These are phyloP conservation scores for Dysdera silvatica DNA, from an alignment of 1,140 invertebrate genomes.

Conservation along the genomic window DNA sequence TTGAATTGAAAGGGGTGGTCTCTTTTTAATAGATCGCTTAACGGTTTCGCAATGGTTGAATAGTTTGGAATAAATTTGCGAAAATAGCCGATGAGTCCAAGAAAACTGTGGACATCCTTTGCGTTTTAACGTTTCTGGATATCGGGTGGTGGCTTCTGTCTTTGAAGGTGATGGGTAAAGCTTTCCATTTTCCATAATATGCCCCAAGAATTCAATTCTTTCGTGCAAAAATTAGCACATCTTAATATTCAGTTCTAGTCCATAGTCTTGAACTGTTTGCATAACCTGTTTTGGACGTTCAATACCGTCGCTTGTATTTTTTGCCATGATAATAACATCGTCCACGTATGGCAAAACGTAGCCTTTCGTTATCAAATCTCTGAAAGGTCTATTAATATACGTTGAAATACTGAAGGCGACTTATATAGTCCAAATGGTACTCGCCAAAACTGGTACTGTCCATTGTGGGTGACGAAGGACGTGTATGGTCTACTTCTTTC, in stretches of 20 bases:
- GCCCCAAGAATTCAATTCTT: constrained; percentile 21
- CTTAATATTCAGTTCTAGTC: constrained; percentile 8
- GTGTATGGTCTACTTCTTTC: constrained; percentile 11
- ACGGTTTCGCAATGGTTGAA: too few species aligned
- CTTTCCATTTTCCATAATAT: constrained; percentile 4
- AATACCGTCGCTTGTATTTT: background rate
- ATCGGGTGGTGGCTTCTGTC: background rate
- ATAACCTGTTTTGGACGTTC: background rate
- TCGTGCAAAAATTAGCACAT: constrained; percentile 18
- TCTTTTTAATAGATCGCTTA: too few species aligned
- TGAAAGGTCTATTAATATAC: constrained; percentile 17
- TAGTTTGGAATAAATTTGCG: too few species aligned
- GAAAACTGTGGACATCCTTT: background rate
- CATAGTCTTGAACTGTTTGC: background rate
- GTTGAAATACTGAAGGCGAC: constrained; percentile 20
- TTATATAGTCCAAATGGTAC: constrained; percentile 22
- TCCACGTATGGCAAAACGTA: constrained; percentile 1
- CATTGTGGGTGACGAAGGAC: constrained; percentile 22
- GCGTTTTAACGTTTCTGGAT: background rate
- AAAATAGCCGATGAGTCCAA: too few species aligned
- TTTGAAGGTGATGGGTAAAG: background rate
- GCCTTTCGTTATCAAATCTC: background rate
- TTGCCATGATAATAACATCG: constrained; percentile 1
- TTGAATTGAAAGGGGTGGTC: too few species aligned
- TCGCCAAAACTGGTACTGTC: constrained; percentile 11